phyloP scores from a whole-genome alignment of 2,113 vertebrate species.

The Alces alces region DNA sequence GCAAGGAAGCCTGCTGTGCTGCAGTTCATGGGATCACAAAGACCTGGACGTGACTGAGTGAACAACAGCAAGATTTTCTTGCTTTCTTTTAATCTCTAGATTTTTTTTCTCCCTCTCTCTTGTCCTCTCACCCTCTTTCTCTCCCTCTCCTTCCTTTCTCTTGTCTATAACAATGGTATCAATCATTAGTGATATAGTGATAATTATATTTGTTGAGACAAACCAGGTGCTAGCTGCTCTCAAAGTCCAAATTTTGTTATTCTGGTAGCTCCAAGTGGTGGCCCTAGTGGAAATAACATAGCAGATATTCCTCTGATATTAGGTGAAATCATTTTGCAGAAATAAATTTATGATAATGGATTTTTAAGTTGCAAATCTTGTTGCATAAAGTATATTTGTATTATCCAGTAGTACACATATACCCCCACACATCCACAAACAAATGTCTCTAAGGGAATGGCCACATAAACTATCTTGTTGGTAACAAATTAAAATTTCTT shows the following conservation, averaged over 20 bases:
- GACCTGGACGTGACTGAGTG: neutral
- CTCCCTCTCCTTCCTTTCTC: neutral
- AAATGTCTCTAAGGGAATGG: neutral
- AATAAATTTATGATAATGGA: neutral
- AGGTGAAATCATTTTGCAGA: neutral
- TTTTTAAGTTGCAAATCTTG: neutral
- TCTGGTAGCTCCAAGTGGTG: neutral
- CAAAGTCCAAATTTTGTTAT: neutral
- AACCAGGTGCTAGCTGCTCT: neutral
- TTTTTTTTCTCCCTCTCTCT: neutral
- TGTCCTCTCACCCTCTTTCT: accelerated
- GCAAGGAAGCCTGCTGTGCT: neutral
- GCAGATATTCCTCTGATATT: neutral
- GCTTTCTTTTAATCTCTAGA: neutral
- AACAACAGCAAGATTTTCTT: neutral
- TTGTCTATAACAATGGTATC: neutral
- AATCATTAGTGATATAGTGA: neutral
- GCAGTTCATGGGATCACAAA: neutral
- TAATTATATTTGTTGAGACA: neutral
- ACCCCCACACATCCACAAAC: neutral
- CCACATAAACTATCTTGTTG: neutral
- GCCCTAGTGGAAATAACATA: neutral
- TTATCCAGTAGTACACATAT: neutral
- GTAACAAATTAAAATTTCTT: neutral
- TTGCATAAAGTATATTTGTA: neutral